phyloP scores from a whole-genome alignment of 2,797 vertebrate species.

The Micrastur ruficollis region DNA sequence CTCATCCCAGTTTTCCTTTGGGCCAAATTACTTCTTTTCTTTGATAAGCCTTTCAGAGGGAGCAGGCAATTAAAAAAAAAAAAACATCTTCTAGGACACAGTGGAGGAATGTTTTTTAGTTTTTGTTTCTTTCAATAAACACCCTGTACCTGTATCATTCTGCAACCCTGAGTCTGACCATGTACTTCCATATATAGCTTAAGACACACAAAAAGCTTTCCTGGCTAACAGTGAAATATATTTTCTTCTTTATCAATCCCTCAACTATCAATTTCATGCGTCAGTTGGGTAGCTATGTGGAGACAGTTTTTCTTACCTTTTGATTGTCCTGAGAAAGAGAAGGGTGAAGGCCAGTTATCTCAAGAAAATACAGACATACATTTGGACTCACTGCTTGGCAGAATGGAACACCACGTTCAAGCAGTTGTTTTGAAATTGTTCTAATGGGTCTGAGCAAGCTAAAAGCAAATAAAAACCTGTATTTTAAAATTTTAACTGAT shows the following conservation, averaged over 20 bases:
- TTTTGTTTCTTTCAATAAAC: neutral
- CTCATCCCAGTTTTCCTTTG: neutral
- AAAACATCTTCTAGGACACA: neutral
- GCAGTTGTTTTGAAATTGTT: neutral
- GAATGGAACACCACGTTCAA: neutral
- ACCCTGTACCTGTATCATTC: neutral
- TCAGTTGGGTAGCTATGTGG: neutral
- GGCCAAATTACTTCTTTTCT: neutral
- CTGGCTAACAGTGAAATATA: neutral
- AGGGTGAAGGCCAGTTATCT: neutral
- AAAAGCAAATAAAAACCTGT: neutral
- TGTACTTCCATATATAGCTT: neutral
- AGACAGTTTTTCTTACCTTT: neutral
- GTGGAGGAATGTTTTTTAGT: neutral
- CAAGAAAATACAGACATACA: neutral
- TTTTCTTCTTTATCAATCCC: neutral
- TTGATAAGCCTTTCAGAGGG: neutral
- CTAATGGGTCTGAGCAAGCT: neutral
- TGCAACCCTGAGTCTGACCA: neutral
- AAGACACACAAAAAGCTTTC: neutral
- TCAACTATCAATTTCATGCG: neutral
- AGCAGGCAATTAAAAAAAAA: neutral
- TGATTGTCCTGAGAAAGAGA: neutral
- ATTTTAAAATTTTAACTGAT: neutral
- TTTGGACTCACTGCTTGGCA: neutral